Base-by-base conservation (phyloP, 2,888 invertebrate genomes). In the Octodonta nipae region DNA sequence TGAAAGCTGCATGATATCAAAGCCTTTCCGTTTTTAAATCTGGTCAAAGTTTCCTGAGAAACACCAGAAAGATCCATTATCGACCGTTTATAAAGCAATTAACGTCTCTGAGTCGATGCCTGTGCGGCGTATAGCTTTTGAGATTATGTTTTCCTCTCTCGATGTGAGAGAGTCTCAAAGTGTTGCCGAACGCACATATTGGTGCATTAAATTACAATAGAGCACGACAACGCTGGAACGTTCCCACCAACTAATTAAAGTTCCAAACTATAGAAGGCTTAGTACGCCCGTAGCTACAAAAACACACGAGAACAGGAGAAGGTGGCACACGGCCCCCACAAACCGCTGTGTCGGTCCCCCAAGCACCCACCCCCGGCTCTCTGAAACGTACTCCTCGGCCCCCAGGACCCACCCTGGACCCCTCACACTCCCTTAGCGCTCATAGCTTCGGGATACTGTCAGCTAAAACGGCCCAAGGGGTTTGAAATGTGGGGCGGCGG, bases 171-270 rank as follows among this genome's bases (percentile, higher is more conserved):
- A 11, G 27, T n/a, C n/a, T 4, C 13, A 22, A 14, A 15, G 33
- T 38, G 30, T 42, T 40, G 34, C 36, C 42, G 38, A 42, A 42
- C 43, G 42, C 45, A 40, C 44, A 42, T 40, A 42, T 38, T 40
- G 40, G 42, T 34, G 48, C 51, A 46, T 44, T 50, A 52, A 54
- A 54, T 55, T 54, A 58, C 56, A 58, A 57, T 56, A 52, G 13
- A 22, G 14, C 22, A 22, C 30, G 13, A 12, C 20, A 12, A 22
- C 41, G 40, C 40, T 35, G 35, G 36, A 41, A 37, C 55, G 54
- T 55, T 53, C 54, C 52, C 56, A 56, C 53, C 54, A 61, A 61
- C 61, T 61, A 61, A 61, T 61, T 61, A 61, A 61, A 61, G 57
- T 61, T 61, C 60, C 57, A 58, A 60, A 61, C 60, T 60, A 41